These are phyloP conservation scores for Serilophus lunatus DNA, from an alignment of 2,113 vertebrate species.

Conservation along the genomic window DNA sequence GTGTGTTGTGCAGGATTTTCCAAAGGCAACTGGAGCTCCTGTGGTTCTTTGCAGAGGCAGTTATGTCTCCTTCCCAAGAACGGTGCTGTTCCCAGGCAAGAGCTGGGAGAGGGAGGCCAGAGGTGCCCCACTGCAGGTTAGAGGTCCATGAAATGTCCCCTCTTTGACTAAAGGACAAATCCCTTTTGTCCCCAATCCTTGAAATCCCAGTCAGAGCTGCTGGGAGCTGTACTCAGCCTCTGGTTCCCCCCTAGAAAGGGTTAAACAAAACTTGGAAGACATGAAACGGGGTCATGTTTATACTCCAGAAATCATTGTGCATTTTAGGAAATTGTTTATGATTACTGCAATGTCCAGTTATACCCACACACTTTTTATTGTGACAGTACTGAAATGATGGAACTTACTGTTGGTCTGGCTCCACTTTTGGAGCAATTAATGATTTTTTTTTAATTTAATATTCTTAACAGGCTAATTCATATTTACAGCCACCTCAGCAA, in stretches of 20 bases:
- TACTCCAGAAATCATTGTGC: neutral
- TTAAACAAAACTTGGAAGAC: neutral
- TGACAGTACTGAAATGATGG: neutral
- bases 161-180: neutral
- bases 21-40: neutral
- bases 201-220: neutral
- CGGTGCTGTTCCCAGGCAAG: neutral
- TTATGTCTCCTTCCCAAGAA: neutral
- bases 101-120: neutral
- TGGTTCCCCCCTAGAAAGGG: neutral
- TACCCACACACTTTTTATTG: neutral
- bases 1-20: neutral
- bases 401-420: neutral
- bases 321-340: neutral
- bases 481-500: neutral
- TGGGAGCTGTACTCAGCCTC: neutral
- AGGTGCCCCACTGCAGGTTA: rapidly evolving
- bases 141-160: neutral
- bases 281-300: neutral
- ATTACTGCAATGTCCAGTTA: neutral
- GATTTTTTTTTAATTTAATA: neutral
- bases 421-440: neutral
- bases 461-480: neutral
- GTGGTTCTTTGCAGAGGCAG: neutral
- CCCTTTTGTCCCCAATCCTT: neutral